Percentiles rank a stretch among this genome's conserved stretches.
These are phyloP conservation scores for Aphrophora alni DNA, from an alignment of 2,888 invertebrate species.

Conservation along the genomic window DNA sequence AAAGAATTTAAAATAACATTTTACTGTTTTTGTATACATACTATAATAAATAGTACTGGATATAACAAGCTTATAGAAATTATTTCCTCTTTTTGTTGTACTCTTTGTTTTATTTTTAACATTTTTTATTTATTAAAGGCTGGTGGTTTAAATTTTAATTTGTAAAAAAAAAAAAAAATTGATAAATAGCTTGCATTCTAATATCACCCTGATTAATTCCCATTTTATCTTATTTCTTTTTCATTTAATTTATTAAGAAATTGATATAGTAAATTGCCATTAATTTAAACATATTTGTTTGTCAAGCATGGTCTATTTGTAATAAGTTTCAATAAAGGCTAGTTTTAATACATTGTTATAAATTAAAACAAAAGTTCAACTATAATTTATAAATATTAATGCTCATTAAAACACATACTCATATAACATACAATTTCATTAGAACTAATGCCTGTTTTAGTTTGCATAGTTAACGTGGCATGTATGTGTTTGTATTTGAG, in stretches of 20 bases:
- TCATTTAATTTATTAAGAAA: not conserved
- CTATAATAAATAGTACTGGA: conserved; percentile 5
- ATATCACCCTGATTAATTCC: too few species aligned
- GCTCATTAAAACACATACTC: not conserved
- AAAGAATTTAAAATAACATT: not conserved
- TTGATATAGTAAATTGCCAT: not conserved
- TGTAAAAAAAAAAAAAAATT: too few species aligned
- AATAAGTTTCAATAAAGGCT: not conserved
- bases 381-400: not conserved
- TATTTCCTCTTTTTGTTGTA: not conserved
- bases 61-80: not conserved
- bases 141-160: too few species aligned
- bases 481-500: not conserved
- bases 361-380: not conserved
- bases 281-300: not conserved
- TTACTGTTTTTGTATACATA: conserved; percentile 6
- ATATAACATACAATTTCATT: not conserved
- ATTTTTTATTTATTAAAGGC: too few species aligned
- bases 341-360: conserved; percentile 9
- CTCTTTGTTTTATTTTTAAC: too few species aligned
- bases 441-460: too few species aligned
- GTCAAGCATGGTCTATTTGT: not conserved
- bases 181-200: too few species aligned
- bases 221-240: not conserved
- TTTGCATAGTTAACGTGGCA: too few species aligned